Evolutionary conservation across 1,140 invertebrate genomes (phyloP).

Genomic region (Caenorhabditis latens): DNA sequence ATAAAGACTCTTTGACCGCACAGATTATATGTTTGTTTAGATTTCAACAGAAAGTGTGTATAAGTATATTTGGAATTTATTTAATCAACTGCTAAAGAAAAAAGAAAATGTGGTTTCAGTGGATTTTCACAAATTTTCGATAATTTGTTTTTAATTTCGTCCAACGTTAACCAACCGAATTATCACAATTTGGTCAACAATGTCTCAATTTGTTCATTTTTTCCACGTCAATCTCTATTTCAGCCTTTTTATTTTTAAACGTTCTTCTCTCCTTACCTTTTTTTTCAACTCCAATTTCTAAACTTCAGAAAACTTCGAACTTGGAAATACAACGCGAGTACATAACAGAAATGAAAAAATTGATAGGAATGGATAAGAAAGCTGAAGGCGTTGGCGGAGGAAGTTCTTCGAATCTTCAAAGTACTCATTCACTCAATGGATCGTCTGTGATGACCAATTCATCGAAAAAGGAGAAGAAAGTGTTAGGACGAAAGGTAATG

Average conservation of each 20-base stretch:
- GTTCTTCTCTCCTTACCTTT: not conserved
- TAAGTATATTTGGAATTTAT: not conserved
- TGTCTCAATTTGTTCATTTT: no score
- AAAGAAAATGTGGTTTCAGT: not conserved
- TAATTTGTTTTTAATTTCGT: not conserved
- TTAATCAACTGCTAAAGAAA: no score
- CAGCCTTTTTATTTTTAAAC: not conserved
- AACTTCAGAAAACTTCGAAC: not conserved
- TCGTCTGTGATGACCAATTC: not conserved
- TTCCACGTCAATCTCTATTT: not conserved
- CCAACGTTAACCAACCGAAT: not conserved
- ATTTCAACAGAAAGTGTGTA: not conserved
- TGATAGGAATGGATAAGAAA: slow-evolving; percentile 42
- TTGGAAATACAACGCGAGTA: slow-evolving; percentile 1
- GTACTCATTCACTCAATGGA: not conserved
- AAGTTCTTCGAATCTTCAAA: slow-evolving; percentile 1
- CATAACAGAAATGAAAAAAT: not conserved
- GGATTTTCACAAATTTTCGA: not conserved
- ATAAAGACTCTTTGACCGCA: not conserved
- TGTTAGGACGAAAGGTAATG: slow-evolving; percentile 17
- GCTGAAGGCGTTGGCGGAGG: slow-evolving; percentile 12
- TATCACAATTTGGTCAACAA: no score
- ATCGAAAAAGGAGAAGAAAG: slow-evolving; percentile 28
- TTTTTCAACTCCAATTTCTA: not conserved
- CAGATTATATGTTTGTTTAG: not conserved